A percentile compares a stretch with the other conserved stretches of the same genome.
Conservation (phyloP, 2,113 vertebrate species). For the Alectura lathami region DNA sequence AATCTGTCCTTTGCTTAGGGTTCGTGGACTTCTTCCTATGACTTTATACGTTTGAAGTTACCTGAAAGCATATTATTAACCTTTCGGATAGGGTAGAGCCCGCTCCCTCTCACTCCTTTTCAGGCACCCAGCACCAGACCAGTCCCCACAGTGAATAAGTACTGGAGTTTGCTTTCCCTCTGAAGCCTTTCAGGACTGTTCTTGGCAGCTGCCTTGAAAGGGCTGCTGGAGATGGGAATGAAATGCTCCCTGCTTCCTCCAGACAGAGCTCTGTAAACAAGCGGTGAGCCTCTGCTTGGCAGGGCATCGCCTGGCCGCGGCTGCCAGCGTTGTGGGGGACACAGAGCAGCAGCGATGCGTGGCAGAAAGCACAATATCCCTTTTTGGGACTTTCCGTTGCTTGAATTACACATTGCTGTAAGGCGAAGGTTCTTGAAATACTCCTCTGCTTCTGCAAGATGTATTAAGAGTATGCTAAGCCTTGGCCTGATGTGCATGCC, state of each 20-base stretch:
- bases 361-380: neutral
- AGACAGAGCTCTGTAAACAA: constrained; percentile 34
- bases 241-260: neutral
- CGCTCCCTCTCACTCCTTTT: neutral
- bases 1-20: neutral
- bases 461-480: neutral
- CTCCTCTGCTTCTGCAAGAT: neutral
- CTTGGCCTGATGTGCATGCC: neutral
- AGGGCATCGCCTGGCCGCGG: neutral
- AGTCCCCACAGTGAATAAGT: neutral
- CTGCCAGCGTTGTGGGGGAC: neutral
- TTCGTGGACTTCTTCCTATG: neutral
- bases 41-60: neutral
- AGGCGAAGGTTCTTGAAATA: neutral
- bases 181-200: neutral
- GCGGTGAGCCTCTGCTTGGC: constrained; percentile 33
- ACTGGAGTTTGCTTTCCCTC: neutral
- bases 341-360: neutral
- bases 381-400: neutral
- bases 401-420: neutral
- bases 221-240: constrained; percentile 1
- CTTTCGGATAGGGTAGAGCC: neutral
- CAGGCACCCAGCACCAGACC: neutral
- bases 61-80: neutral
- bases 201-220: constrained; percentile 49